These are phyloP conservation scores for Hyles vespertilio DNA, from an alignment of 1,140 invertebrate genomes.

Conservation along the genomic window DNA sequence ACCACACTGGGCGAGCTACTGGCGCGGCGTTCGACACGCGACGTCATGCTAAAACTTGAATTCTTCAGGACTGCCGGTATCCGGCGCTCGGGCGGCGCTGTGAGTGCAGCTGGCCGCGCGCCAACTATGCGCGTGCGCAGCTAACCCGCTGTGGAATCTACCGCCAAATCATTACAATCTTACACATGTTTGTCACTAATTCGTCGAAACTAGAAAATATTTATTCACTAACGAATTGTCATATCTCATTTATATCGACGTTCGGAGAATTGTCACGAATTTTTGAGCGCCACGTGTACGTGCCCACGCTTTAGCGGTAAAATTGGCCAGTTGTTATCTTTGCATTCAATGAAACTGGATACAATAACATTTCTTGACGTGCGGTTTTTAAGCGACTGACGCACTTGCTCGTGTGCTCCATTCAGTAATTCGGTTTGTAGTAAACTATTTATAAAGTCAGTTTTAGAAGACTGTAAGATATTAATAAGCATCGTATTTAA, in stretches of 20 bases:
- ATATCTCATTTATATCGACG: not conserved
- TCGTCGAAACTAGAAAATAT: slow-evolving; percentile 13
- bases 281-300: not conserved
- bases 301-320: no score
- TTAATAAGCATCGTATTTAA: no score
- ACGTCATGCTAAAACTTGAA: slow-evolving; percentile 21
- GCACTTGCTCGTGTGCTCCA: no score
- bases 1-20: no score
- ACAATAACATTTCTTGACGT: no score
- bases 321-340: no score
- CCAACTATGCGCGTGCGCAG: slow-evolving; percentile 52
- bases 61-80: slow-evolving; percentile 47
- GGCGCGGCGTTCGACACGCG: not conserved
- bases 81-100: slow-evolving; percentile 47
- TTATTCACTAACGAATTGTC: slow-evolving; percentile 4
- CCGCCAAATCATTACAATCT: slow-evolving; percentile 33
- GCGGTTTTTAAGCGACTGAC: no score
- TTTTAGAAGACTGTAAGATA: no score
- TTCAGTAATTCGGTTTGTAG: no score
- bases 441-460: no score
- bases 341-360: no score
- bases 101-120: slow-evolving; percentile 55
- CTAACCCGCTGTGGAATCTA: slow-evolving; percentile 56
- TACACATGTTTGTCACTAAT: slow-evolving; percentile 25
- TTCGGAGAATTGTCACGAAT: slow-evolving; percentile 7